Evolutionary conservation across 2,113 vertebrate genomes (phyloP).

Genomic region (Gymnocephalus cernua): DNA sequence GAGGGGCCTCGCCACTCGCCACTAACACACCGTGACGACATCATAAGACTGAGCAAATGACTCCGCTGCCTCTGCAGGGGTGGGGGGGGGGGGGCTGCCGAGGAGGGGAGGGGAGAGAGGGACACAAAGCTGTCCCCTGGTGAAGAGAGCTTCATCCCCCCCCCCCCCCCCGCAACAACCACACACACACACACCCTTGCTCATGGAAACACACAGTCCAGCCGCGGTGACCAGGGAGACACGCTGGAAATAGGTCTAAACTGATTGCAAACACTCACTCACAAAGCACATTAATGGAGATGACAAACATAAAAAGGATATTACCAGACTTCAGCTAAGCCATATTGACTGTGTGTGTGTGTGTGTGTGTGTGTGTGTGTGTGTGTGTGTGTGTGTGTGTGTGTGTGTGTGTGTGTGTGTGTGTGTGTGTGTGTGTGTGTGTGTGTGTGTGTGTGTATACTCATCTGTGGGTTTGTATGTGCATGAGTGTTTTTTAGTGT

Average conservation of each 20-base stretch:
- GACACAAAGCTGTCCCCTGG: conserved; percentile 68
- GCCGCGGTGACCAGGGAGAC: conserved; percentile 53
- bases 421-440: conserved; percentile 24
- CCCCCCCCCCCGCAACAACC: background rate
- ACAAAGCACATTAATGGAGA: conserved; percentile 70
- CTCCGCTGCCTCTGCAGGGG: conserved; percentile 71
- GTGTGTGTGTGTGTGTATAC: background rate
- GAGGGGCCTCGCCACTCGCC: conserved; percentile 59
- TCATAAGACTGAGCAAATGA: conserved; percentile 86
- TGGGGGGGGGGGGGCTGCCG: conserved; percentile 64
- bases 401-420: conserved; percentile 25
- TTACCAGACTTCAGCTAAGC: conserved; percentile 48
- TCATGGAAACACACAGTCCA: conserved; percentile 18
- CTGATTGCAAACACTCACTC: conserved; percentile 51
- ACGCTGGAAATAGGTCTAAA: conserved; percentile 55
- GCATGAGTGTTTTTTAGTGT: background rate
- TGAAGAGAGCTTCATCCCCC: conserved; percentile 53
- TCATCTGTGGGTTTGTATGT: background rate
- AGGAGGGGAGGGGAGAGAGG: conserved; percentile 30
- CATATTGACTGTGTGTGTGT: conserved; percentile 32
- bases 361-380: conserved; percentile 30
- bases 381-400: background rate
- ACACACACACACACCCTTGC: conserved; percentile 17
- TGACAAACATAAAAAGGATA: conserved; percentile 58
- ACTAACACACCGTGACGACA: conserved; percentile 83